Percentiles rank a stretch among this genome's conserved stretches.
These are phyloP conservation scores for Subacronicta megacephala DNA, from an alignment of 2,888 invertebrate genomes.

Conservation along the genomic window DNA sequence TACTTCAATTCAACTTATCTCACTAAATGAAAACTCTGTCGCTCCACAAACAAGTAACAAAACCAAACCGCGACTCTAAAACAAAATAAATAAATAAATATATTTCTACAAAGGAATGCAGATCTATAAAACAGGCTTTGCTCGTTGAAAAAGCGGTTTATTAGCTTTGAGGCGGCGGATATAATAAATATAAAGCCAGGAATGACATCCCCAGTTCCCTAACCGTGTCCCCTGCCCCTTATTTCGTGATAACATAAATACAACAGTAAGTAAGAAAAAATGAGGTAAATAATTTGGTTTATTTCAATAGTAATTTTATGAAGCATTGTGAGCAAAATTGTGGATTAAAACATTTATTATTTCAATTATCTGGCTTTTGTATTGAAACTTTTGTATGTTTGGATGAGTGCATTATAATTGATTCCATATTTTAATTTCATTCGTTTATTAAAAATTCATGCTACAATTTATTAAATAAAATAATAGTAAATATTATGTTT, in stretches of 20 bases:
- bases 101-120: constrained; percentile 46
- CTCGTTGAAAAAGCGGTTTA: constrained; percentile 68
- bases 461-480: too few relatives aligned
- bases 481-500: too few relatives aligned
- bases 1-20: constrained; percentile 24
- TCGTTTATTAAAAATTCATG: too few relatives aligned
- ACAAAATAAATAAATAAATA: constrained; percentile 50
- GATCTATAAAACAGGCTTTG: constrained; percentile 60
- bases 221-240: constrained; percentile 44
- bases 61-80: constrained; percentile 43
- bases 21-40: constrained; percentile 17
- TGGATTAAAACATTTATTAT: not conserved
- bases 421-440: too few relatives aligned
- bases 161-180: constrained; percentile 66
- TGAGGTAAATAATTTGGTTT: constrained; percentile 51
- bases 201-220: constrained; percentile 53
- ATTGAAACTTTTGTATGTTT: constrained; percentile 4
- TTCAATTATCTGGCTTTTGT: not conserved
- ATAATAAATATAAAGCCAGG: constrained; percentile 67
- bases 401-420: not conserved
- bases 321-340: constrained; percentile 32
- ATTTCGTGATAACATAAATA: constrained; percentile 61
- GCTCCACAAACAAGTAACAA: constrained; percentile 41
- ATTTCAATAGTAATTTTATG: constrained; percentile 44
- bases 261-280: constrained; percentile 54